phyloP scores from a whole-genome alignment of 2,797 vertebrate genomes.

The Cirrhinus molitorella region DNA sequence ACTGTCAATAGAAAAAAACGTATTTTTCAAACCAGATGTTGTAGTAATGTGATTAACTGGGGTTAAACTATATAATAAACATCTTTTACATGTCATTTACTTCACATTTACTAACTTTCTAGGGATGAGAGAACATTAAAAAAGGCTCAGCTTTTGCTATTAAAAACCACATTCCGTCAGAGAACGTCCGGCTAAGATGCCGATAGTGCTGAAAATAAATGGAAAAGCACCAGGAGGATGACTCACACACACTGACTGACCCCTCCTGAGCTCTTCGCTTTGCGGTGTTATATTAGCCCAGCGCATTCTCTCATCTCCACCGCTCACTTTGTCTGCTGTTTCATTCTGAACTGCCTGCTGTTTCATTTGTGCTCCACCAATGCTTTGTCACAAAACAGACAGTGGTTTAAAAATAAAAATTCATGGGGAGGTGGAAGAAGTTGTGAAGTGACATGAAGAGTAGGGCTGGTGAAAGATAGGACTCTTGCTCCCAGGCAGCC shows the following conservation, averaged over 20 bases:
- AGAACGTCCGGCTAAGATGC: slow-evolving; percentile 57
- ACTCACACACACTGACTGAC: slow-evolving; percentile 71
- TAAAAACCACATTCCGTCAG: slow-evolving; percentile 47
- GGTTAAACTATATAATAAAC: neutral
- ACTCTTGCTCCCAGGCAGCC: slow-evolving; percentile 3
- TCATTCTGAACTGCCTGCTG: slow-evolving; percentile 64
- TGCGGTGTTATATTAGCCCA: slow-evolving; percentile 69
- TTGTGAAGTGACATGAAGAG: slow-evolving; percentile 46
- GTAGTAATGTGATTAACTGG: neutral
- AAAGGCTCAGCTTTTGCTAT: slow-evolving; percentile 27
- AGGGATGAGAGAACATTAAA: neutral
- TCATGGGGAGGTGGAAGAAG: slow-evolving; percentile 70
- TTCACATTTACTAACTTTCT: neutral
- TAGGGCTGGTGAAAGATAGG: slow-evolving; percentile 34
- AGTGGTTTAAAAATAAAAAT: slow-evolving; percentile 77
- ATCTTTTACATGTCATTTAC: neutral
- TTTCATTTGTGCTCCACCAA: slow-evolving; percentile 64
- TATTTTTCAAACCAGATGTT: neutral
- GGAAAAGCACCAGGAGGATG: slow-evolving; percentile 72
- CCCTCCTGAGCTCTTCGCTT: slow-evolving; percentile 68
- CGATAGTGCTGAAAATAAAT: slow-evolving; percentile 76
- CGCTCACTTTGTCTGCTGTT: slow-evolving; percentile 53
- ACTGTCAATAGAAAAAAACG: neutral
- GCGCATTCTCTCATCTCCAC: slow-evolving; percentile 48
- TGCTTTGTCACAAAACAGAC: slow-evolving; percentile 71